Base-by-base conservation (phyloP, 2,113 vertebrate genomes). In the Oncorhynchus kisutch region DNA sequence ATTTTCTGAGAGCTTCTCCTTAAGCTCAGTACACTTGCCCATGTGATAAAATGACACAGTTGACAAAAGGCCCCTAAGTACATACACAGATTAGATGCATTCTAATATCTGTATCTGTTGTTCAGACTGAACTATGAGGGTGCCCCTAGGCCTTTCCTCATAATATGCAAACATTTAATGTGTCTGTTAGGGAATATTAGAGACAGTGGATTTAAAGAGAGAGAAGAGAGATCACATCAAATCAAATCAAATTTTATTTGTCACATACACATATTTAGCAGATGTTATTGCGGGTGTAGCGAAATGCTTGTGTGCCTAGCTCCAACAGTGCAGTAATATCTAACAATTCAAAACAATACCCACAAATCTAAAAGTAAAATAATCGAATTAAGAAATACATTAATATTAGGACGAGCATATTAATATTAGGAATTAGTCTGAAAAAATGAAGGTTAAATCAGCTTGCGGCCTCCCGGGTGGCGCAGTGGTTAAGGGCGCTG, bases 381-480 rank as follows among this genome's bases (percentile, higher is more conserved):
- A 34, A 34, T 34, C 1, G 34, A 34, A 34, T 7, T 34, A 34
- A 34, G 34, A 34, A 34, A 34, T 34, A 34, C 6, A 34, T 34
- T 8, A 34, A 34, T 34, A 34, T 34, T 34, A 34, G 34, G 34
- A 45, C 8, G 31, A 34, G 31, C 31, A 34, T 34, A 34, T 34
- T 1, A 34, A 34, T 34, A 34, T 8, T 34, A 8, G 34, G 34
- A 45, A 7, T 66, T 87, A 84, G 89, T 85, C 86, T 81, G 86
- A 81, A 85, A 81, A 89, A 84, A 81, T 91, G 81, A 89, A 89
- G 85, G 88, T 84, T 88, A 89, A 89, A 91, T 90, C 83, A 87
- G 83, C 81, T 80, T 49, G 78, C 78, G 27, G 27, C 27, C 27
- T 3, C 27, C 27, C 27, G 27, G 27, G 27, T 27, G 27, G 27